Conservation (phyloP, 1,140 invertebrate genomes). For the Bombus terrestris region DNA sequence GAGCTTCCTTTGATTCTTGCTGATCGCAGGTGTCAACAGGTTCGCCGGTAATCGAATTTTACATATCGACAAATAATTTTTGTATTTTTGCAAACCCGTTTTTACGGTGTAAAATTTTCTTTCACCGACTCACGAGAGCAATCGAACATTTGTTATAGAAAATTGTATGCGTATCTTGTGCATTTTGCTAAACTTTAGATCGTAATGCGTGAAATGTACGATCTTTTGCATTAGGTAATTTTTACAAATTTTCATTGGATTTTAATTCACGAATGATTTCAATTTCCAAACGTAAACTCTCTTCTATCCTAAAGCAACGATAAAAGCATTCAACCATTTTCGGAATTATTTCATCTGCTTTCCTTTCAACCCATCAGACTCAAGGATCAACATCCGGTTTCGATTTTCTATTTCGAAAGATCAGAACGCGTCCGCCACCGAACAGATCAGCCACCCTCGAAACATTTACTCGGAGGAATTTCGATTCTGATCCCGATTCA, state of each 20-base stretch:
- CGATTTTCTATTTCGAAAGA: slow-evolving; percentile 21
- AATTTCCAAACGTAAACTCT: too few relatives aligned
- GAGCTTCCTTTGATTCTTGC: slow-evolving; percentile 27
- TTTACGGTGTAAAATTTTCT: background rate
- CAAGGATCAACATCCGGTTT: slow-evolving; percentile 50
- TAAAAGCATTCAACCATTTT: background rate
- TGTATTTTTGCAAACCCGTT: background rate
- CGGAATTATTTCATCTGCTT: background rate
- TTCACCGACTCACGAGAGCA: fast-evolving
- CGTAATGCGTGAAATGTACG: too few relatives aligned
- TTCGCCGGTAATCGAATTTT: too few relatives aligned
- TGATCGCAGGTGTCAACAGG: background rate
- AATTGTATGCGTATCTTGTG: background rate
- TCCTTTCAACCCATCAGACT: background rate
- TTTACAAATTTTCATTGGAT: too few relatives aligned
- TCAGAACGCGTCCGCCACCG: slow-evolving; percentile 7
- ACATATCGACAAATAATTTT: background rate
- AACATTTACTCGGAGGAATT: slow-evolving; percentile 3
- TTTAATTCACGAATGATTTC: too few relatives aligned
- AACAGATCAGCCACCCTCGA: slow-evolving; percentile 26
- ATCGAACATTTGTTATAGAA: background rate
- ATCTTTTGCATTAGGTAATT: too few relatives aligned
- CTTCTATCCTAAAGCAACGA: background rate
- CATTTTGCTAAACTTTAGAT: background rate
- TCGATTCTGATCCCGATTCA: slow-evolving; percentile 46